Evolutionary conservation across 2,797 vertebrate species (phyloP).

Genomic region (Micromesistius poutassou): DNA sequence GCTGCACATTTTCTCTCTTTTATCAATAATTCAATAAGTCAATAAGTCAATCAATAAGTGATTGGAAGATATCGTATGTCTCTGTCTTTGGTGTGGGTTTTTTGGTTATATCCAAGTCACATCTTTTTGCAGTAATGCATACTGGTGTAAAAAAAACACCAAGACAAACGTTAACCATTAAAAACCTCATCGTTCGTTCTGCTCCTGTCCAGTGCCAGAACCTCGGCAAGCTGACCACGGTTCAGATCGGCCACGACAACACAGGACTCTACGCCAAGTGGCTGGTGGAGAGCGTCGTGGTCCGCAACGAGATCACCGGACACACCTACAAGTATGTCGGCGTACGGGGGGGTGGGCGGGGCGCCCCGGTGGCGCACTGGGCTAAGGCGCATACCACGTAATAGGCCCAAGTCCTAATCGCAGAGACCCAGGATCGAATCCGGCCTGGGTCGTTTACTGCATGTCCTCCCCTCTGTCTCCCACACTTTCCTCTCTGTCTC

Average conservation of each 20-base stretch:
- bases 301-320: conserved; percentile 97
- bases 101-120: background rate
- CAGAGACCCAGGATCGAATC: too few relatives aligned
- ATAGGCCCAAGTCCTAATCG: too few relatives aligned
- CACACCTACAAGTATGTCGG: conserved; percentile 97
- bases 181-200: background rate
- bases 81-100: background rate
- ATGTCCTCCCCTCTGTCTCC: too few relatives aligned
- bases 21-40: too few relatives aligned
- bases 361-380: too few relatives aligned
- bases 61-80: too few relatives aligned
- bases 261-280: conserved; percentile 96
- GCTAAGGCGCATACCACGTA: too few relatives aligned
- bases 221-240: conserved; percentile 95
- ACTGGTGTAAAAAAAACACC: background rate
- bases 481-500: too few relatives aligned
- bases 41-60: too few relatives aligned
- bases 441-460: too few relatives aligned
- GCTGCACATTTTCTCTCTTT: background rate
- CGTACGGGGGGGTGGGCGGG: background rate
- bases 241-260: conserved; percentile 98
- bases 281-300: conserved; percentile 94
- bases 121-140: background rate
- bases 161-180: background rate
- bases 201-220: conserved; percentile 87